Evolutionary conservation across 2,888 invertebrate genomes (phyloP), one percentile per base, ranked within the genome.

Genomic region (Tetranychus piercei): DNA sequence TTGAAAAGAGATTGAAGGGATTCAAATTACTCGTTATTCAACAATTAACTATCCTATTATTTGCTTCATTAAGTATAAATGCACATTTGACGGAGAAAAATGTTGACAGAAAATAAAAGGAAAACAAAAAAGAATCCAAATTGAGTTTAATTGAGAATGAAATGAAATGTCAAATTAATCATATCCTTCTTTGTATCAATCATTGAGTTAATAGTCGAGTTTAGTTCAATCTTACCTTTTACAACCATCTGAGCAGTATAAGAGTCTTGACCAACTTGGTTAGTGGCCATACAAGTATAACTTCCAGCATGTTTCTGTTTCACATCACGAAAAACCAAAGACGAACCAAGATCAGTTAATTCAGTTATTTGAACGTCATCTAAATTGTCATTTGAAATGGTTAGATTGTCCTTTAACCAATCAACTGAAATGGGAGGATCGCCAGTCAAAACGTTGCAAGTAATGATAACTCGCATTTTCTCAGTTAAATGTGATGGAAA

Each of bases 341-440:
- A 74, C 20, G 77, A 77, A 4, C 77, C 78, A 7, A 77, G 65
- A 45, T 78, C 78, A n/a, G 77, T 75, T 74, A 78, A 73, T 1
- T 77, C 75, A 3, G 76, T 70, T n/a, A 77, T 75, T 55, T 77
- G 76, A 1, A 78, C 76, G 23, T 77, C 76, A n/a, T 20, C 43
- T 15, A 43, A 34, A 23, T 11, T 20, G 7, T 5, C 15, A 44
- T 11, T 44, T 72, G 15, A 11, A n/a, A 73, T 20, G 9, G 20
- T 55, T 55, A 20, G 9, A 65, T 65, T 64, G 73, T 79, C 78
- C 69, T 79, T 79, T n/a, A 77, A 66, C 78, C 78, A 79, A 65
- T 75, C 71, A n/a, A 79, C 74, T 9, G 73, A 75, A 6, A 79
- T 77, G 5, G 79, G 79, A 7, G 78, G 76, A 69, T 79, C 79